phyloP scores from a whole-genome alignment of 1,140 invertebrate species.

The Trachymyrmex cornetzi region DNA sequence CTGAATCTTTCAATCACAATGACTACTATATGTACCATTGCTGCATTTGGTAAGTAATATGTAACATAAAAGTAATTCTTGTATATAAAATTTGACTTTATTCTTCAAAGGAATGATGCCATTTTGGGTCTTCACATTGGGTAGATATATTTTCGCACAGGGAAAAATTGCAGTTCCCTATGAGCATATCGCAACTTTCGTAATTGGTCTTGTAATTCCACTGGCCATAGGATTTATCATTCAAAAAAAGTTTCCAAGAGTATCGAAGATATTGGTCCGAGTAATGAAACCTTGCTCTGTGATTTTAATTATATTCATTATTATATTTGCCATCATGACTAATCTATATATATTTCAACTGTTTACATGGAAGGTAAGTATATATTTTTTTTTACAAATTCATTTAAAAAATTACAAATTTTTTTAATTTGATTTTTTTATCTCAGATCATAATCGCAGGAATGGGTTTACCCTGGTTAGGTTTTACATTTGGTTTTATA shows the following conservation, averaged over 20 bases:
- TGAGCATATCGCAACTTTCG: conserved; percentile 91
- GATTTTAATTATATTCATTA: conserved; percentile 94
- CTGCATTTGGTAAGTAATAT: conserved; percentile 90
- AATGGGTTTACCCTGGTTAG: conserved; percentile 94
- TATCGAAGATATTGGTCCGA: conserved; percentile 91
- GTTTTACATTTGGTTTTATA: conserved; percentile 92
- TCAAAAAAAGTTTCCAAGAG: conserved; percentile 89
- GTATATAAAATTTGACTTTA: conserved; percentile 68
- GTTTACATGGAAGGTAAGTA: conserved; percentile 94
- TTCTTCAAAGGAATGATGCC: conserved; percentile 95
- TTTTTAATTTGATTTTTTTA: conserved; percentile 64
- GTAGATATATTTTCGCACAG: conserved; percentile 91
- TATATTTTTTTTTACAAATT: conserved; percentile 25
- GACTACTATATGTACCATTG: conserved; percentile 96
- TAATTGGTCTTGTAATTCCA: conserved; percentile 94
- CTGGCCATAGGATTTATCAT: conserved; percentile 93
- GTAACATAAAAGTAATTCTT: neutral
- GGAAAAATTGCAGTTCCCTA: conserved; percentile 93
- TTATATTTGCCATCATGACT: conserved; percentile 96
- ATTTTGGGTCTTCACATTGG: conserved; percentile 97
- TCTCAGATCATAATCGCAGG: conserved; percentile 93
- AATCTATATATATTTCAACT: conserved; percentile 97
- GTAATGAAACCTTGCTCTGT: conserved; percentile 95
- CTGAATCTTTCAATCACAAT: conserved; percentile 96
- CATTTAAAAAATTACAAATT: neutral